Evolutionary conservation across 2,113 vertebrate genomes (phyloP).

Genomic region (Hippocampus mohnikei): DNA sequence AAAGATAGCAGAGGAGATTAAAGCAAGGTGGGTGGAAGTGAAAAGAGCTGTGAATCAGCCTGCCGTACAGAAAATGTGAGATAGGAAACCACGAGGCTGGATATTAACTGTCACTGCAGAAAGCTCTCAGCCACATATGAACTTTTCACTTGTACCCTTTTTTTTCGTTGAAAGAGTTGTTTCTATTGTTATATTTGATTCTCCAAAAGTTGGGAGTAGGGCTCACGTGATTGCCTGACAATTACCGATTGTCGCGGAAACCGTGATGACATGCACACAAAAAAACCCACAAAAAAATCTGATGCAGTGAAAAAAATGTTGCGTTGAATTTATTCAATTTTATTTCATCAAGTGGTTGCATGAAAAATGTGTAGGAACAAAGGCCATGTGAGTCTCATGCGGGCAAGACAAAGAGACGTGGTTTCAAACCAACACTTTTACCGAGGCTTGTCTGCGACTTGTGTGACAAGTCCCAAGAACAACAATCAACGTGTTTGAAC

Average conservation of each 20-base stretch:
- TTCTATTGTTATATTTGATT: constrained; percentile 6
- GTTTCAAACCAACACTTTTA: neutral
- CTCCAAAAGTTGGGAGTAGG: neutral
- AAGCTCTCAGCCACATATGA: constrained; percentile 3
- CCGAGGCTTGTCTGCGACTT: neutral
- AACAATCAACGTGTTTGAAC: constrained; percentile 2
- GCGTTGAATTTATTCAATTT: too few species aligned
- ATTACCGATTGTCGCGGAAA: neutral
- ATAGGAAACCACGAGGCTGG: constrained; percentile 37
- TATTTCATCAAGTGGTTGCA: too few species aligned
- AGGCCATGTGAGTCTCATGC: neutral
- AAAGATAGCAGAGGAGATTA: constrained; percentile 44
- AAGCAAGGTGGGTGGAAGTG: constrained; percentile 40
- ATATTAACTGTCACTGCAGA: constrained; percentile 39
- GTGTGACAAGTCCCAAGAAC: neutral
- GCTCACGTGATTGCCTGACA: neutral
- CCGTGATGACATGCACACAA: neutral
- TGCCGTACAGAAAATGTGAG: constrained; percentile 36
- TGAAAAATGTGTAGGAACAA: neutral
- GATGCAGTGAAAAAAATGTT: too few species aligned
- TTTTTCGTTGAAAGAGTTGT: neutral
- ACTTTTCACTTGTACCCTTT: constrained; percentile 12
- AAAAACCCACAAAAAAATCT: too few species aligned
- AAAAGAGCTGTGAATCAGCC: constrained; percentile 49
- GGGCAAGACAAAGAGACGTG: neutral